A percentile compares a stretch with the other conserved stretches of the same genome.
phyloP scores from a whole-genome alignment of 2,888 invertebrate species.

The Eristalinus sepulchralis region DNA sequence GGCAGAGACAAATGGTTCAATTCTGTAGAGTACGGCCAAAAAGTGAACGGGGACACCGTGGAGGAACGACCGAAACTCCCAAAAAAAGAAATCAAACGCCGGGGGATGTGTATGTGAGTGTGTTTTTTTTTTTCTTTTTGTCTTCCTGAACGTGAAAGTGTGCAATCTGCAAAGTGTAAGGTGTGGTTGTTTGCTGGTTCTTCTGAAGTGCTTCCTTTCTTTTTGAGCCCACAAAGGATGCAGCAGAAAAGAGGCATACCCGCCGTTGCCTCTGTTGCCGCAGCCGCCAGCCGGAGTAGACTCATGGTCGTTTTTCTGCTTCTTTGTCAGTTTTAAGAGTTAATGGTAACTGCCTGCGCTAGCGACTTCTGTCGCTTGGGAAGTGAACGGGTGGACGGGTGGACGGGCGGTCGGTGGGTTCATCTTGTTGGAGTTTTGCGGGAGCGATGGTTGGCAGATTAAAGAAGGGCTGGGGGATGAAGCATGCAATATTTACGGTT shows the following conservation, averaged over 20 bases:
- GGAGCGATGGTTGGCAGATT: background rate
- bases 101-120: slow-evolving; percentile 1
- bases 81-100: slow-evolving; percentile 8
- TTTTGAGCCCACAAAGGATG: slow-evolving; percentile 48
- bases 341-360: background rate
- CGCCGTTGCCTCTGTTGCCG: background rate
- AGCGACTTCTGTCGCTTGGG: background rate
- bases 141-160: slow-evolving; percentile 7
- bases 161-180: background rate
- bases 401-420: background rate
- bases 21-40: slow-evolving; percentile 59
- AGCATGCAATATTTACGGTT: slow-evolving; percentile 58
- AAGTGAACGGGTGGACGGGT: slow-evolving; percentile 22
- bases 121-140: slow-evolving; percentile 19
- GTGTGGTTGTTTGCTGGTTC: background rate
- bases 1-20: slow-evolving; percentile 71
- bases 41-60: slow-evolving; percentile 48
- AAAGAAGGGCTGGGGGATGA: background rate
- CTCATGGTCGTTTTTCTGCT: slow-evolving; percentile 58
- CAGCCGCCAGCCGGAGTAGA: slow-evolving; percentile 6
- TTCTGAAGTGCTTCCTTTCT: slow-evolving; percentile 8
- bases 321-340: slow-evolving; percentile 32
- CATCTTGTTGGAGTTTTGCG: background rate
- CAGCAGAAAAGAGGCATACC: slow-evolving; percentile 37
- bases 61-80: slow-evolving; percentile 12